Evolutionary conservation across 64 coral and sea anemone species (phyloP), one percentile per base, ranked within the genome.

Genomic region (Montipora foliosa): DNA sequence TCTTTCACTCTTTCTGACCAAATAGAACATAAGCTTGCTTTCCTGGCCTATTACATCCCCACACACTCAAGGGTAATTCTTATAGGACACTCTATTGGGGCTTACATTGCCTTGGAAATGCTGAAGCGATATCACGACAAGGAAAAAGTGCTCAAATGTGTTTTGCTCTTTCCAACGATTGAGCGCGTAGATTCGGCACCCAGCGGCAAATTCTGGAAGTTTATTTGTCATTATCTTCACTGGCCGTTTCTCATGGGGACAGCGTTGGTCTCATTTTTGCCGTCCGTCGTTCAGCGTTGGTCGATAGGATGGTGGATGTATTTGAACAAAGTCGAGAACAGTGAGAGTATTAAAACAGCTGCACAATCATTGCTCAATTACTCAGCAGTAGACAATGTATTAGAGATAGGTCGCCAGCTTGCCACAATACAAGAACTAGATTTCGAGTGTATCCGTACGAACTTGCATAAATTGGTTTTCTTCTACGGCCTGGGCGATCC

Each of bases 1-100:
- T 66, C 89, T 12, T 98, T 84, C 93, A 92, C 84, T 52, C 90
- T 99, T 0, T 50, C 88, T 14, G 92, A 99, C 15, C 98, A 99
- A 87, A 96, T 99, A 25, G 72, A 93, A 50, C 98, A 99, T 92
- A 99, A 99, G 74, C 95, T 99, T 55, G 86, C 95, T 73, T 99
- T 96, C 73, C 48, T 99, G 57, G 98, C 92, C 16, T 80, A 96
- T 15, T 90, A 96, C 62, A 69, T 99, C 6, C 73, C 95, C 0
- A 22, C 57, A 8, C 76, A 83, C 15, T 92, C 76, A 50, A 94
- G 81, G 77, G 80, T 99, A 4, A 88, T 99, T 13, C 69, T 99
- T n/a, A 87, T 99, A 60, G 98, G 95, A 10, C 98, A 99, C 62
- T 99, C 98, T 1, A 91, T 95, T 51, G 98, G 98, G 20, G 95